Evolutionary conservation across 2,797 vertebrate species (phyloP), one percentile per base, ranked within the genome.

Genomic region (Stomatorhinus walkeri): DNA sequence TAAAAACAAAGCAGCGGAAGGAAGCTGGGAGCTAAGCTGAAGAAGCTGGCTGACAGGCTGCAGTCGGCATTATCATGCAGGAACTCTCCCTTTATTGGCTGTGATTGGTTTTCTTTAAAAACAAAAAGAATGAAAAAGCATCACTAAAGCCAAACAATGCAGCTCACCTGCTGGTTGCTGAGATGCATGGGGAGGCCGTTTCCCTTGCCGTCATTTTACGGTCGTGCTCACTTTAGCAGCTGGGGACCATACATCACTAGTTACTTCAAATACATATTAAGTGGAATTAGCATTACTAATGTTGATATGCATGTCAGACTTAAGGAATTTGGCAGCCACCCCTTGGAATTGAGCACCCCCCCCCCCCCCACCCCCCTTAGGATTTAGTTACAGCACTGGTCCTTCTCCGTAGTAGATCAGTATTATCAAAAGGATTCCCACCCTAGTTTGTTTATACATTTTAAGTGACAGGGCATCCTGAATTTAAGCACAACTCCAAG

Each of bases 231-330:
- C 12, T 16, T n/a, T 9, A 43, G 40, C 72, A 43, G 72, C 32
- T 79, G 28, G 40, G 72, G 5, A 81, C 19, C 40, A n/a, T 46
- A 81, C 19, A 3, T 81, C 76, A 46, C 36, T 81, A 19, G 36
- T 19, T 19, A 81, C 76, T 81, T 81, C 40, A 81, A 81, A 81
- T 81, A 46, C 76, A n/a, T 81, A 40, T 43, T 81, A 43, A 46
- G 76, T 81, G 76, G 76, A 81, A n/a, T 81, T 46, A 46, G 76
- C 76, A 9, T 81, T 81, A 81, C 76, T 81, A 81, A 81, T 81
- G 36, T 46, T 43, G 40, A 43, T 81, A n/a, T 46, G 76, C 76
- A 46, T 81, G 76, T 81, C 76, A 19, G 76, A 9, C 40, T 81
- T 81, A 81, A 76, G 76, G 76, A 40, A 46, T 46, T 9, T 81